phyloP scores from a whole-genome alignment of 2,888 invertebrate species.

The Brachypalpus laphriformis region DNA sequence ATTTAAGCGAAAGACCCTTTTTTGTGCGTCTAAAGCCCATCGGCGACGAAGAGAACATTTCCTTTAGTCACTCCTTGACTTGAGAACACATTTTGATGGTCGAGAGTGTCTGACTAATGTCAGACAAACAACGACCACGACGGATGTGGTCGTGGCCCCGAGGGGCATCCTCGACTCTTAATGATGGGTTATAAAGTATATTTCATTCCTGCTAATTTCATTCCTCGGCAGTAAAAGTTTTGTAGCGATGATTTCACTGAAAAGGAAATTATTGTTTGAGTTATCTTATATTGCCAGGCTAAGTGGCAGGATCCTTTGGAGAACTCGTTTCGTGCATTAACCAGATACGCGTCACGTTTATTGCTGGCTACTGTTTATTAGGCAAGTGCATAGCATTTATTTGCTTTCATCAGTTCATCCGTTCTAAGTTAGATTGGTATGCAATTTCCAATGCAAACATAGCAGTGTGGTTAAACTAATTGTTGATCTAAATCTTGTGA shows the following conservation, averaged over 20 bases:
- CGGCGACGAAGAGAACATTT: constrained; percentile 4
- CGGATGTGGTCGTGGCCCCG: constrained; percentile 32
- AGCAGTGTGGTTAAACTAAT: constrained; percentile 59
- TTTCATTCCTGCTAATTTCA: constrained; percentile 44
- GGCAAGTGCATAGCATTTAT: constrained; percentile 39
- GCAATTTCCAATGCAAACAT: constrained; percentile 60
- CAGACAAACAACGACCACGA: constrained; percentile 23
- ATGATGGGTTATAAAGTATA: constrained; percentile 59
- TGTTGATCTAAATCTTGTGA: constrained; percentile 67
- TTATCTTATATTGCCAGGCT: constrained; percentile 14
- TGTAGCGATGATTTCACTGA: constrained; percentile 24
- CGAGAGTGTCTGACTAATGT: constrained; percentile 28
- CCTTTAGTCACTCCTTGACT: neutral
- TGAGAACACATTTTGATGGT: neutral
- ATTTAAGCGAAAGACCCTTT: constrained; percentile 13
- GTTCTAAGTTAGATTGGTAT: constrained; percentile 54
- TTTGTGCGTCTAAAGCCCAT: neutral
- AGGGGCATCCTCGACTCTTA: constrained; percentile 26
- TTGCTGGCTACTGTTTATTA: constrained; percentile 59
- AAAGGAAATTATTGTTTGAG: constrained; percentile 42
- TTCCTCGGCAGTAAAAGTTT: constrained; percentile 22
- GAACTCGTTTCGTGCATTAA: constrained; percentile 37
- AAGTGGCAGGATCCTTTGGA: constrained; percentile 20
- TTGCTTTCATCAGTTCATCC: constrained; percentile 64
- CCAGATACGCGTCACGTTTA: constrained; percentile 51